Base-by-base conservation (phyloP, 2,113 vertebrate species). In the Triplophysa dalaica region DNA sequence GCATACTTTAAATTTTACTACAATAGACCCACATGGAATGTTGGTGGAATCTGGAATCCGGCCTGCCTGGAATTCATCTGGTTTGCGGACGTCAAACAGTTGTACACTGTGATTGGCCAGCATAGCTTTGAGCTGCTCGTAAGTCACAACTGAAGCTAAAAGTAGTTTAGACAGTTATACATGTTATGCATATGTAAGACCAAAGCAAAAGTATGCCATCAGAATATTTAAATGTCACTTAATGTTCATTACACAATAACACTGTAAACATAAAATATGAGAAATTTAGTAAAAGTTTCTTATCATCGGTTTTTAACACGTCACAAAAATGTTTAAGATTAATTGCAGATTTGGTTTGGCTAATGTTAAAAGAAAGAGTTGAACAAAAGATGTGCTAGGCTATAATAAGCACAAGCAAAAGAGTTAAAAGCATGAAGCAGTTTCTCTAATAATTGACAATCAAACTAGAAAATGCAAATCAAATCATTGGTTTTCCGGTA, bases 1-100 rank as follows among this genome's bases (percentile, higher is more conserved):
- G 3, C 26, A 1, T 29, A 29, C 26, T 56, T 29, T 29, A 29
- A 21, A 9, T 70, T 41, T 45, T 22, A 63, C 48, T 10, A 54
- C 17, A 24, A 17, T 7, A 60, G 8, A 70, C 91, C 84, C 77
- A 93, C 93, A 33, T 72, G 92, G 93, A 62, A 93, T 69, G 83
- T 93, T 92, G 63, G 91, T 52, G 0, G 93, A 83, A 38, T 80
- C 38, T 5, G 88, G 76, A 24, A 94, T 93, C 4, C 24, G 82
- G 2, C 93, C 93, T 0, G 75, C 88, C 58, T 88, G 83, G 81
- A 89, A 88, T 70, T 94, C 93, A 38, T 92, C 92, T 0, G 87
- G 88, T 16, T 83, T 89, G 52, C 92, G 88, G 68, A 94, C 91
- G 2, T 94, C 93, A 69, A 92, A 89, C 6, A 94, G 83, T 75